A percentile compares a stretch with the other conserved stretches of the same genome.
Evolutionary conservation across 2,888 invertebrate species (phyloP).

Genomic region (Tethea ocularis): DNA sequence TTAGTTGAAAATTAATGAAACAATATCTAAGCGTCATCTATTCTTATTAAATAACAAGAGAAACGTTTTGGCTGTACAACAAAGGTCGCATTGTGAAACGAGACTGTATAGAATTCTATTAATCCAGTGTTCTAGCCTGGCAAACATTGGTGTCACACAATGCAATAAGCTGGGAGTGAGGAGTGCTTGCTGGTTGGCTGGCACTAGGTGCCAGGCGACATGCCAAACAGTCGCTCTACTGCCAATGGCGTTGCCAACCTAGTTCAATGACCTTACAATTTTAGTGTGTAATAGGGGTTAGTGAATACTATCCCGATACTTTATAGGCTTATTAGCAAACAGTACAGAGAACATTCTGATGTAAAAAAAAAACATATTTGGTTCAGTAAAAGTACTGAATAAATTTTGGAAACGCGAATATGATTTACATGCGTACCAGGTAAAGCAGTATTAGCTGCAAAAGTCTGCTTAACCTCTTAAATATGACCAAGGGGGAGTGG

Average conservation of each 20-base stretch:
- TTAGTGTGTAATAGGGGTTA: neutral
- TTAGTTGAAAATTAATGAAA: neutral
- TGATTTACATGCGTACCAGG: too few relatives aligned
- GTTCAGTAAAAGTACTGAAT: neutral
- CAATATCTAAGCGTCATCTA: neutral
- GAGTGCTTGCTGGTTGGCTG: neutral
- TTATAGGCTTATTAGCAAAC: too few relatives aligned
- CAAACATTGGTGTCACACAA: constrained; percentile 1
- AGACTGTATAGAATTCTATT: neutral
- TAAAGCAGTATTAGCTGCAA: too few relatives aligned
- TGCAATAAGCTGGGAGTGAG: neutral
- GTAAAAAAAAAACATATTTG: too few relatives aligned
- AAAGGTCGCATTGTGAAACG: neutral
- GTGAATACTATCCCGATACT: neutral
- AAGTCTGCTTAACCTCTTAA: too few relatives aligned
- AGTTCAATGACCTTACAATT: neutral
- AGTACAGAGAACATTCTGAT: neutral
- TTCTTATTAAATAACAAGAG: neutral
- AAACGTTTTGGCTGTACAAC: neutral
- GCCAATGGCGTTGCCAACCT: neutral
- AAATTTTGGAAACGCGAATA: neutral
- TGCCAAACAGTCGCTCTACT: neutral
- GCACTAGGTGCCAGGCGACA: neutral
- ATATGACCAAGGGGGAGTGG: too few relatives aligned
- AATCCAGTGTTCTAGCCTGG: neutral